These are phyloP conservation scores for Hesperophylax magnus DNA, from an alignment of 1,140 invertebrate genomes.

Conservation along the genomic window DNA sequence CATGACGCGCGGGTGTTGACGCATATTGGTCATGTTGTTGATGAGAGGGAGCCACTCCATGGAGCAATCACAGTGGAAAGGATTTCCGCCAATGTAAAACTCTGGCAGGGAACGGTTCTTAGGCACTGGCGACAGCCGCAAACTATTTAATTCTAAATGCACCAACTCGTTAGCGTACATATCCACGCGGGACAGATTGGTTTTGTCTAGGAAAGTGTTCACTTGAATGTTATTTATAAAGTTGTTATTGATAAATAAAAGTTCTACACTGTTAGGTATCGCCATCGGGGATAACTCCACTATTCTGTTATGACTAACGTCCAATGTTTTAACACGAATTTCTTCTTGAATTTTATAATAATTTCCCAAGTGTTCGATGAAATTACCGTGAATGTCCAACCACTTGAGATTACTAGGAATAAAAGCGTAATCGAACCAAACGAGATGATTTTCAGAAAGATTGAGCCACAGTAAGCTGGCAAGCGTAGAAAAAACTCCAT, in stretches of 20 bases:
- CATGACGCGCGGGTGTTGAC: constrained; percentile 88
- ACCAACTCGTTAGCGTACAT: constrained; percentile 90
- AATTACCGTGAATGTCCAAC: constrained; percentile 91
- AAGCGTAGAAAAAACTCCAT: constrained; percentile 87
- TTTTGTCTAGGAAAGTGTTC: constrained; percentile 89
- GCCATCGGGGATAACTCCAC: constrained; percentile 83
- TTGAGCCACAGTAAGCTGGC: constrained; percentile 88
- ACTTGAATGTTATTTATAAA: constrained; percentile 83
- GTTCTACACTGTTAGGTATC: constrained; percentile 90
- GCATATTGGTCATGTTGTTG: constrained; percentile 84
- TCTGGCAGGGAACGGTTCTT: constrained; percentile 81
- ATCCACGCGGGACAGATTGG: constrained; percentile 87
- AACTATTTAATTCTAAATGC: constrained; percentile 84
- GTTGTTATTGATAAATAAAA: constrained; percentile 92
- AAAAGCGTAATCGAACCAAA: constrained; percentile 93
- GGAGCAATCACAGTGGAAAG: constrained; percentile 91
- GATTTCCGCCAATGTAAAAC: constrained; percentile 91
- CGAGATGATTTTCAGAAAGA: constrained; percentile 91
- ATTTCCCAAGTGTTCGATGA: constrained; percentile 87
- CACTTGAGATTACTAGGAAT: constrained; percentile 90
- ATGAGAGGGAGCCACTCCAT: constrained; percentile 94
- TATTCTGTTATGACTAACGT: constrained; percentile 90
- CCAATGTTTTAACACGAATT: constrained; percentile 85
- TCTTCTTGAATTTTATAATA: constrained; percentile 88
- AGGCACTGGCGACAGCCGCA: constrained; percentile 81